phyloP scores from a whole-genome alignment of 2,888 invertebrate genomes.

The Leptura quadrifasciata region DNA sequence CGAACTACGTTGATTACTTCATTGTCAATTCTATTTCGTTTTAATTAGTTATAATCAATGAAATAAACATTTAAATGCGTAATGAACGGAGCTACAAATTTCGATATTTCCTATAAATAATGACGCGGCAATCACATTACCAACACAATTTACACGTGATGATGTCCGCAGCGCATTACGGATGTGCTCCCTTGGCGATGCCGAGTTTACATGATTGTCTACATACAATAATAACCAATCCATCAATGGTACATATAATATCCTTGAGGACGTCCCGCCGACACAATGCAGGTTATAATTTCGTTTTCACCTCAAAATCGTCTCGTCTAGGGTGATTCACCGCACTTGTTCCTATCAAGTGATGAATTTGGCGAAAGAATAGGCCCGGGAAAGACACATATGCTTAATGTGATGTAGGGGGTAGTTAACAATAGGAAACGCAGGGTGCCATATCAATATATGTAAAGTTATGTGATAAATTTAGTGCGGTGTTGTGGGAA shows the following conservation, averaged over 20 bases:
- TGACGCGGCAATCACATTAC: slow-evolving; percentile 8
- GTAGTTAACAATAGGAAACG: slow-evolving; percentile 55
- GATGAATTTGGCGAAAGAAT: slow-evolving; percentile 44
- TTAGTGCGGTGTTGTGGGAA: slow-evolving; percentile 47
- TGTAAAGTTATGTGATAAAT: slow-evolving; percentile 66
- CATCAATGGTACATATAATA: slow-evolving; percentile 56
- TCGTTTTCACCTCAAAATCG: slow-evolving; percentile 51
- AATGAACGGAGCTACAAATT: neutral
- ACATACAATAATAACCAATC: slow-evolving; percentile 55
- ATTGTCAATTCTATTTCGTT: slow-evolving; percentile 13
- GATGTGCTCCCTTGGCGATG: slow-evolving; percentile 29
- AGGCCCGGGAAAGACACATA: slow-evolving; percentile 68
- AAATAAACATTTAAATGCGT: slow-evolving; percentile 4
- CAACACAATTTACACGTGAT: slow-evolving; percentile 32
- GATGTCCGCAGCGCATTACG: slow-evolving; percentile 27
- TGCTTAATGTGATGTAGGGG: slow-evolving; percentile 67
- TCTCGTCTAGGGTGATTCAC: slow-evolving; percentile 48
- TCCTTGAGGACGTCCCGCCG: slow-evolving; percentile 45
- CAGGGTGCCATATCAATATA: slow-evolving; percentile 48
- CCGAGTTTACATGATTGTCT: slow-evolving; percentile 46
- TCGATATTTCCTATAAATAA: slow-evolving; percentile 16
- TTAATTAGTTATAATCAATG: neutral
- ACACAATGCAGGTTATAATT: slow-evolving; percentile 48
- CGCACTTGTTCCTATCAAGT: slow-evolving; percentile 49
- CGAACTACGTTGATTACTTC: neutral